phyloP scores from a whole-genome alignment of 2,113 vertebrate species.

The Cranoglanis bouderius region DNA sequence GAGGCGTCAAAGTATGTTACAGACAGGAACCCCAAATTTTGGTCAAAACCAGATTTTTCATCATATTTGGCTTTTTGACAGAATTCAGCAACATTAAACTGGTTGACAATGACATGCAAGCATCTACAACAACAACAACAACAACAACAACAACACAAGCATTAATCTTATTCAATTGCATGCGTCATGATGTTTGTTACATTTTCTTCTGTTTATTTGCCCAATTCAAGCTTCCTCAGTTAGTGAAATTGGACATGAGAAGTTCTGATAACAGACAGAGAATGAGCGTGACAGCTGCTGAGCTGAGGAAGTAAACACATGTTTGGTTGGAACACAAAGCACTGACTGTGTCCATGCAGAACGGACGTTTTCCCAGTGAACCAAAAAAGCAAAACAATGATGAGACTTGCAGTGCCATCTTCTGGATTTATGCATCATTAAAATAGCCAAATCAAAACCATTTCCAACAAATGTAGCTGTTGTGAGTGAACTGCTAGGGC shows the following conservation, averaged over 20 bases:
- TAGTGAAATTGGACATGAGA: background rate
- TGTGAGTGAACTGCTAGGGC: background rate
- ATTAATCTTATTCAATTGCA: background rate
- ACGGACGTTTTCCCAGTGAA: background rate
- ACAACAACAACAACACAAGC: background rate
- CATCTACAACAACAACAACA: background rate
- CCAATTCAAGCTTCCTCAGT: background rate
- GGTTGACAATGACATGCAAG: background rate
- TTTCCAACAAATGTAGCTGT: background rate
- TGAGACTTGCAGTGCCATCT: slow-evolving; percentile 26
- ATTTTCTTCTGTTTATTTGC: background rate
- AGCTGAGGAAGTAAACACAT: slow-evolving; percentile 23
- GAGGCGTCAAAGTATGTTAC: background rate
- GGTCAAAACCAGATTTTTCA: background rate
- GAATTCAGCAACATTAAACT: background rate
- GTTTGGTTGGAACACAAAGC: slow-evolving; percentile 23
- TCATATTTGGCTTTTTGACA: background rate
- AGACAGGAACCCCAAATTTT: background rate
- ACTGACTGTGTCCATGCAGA: background rate
- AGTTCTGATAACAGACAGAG: background rate
- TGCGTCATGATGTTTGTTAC: background rate
- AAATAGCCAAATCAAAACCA: background rate
- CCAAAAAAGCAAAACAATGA: background rate
- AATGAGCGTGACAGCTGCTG: background rate
- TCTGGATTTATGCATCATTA: slow-evolving; percentile 15